A percentile compares a stretch with the other conserved stretches of the same genome.
These are phyloP conservation scores for Addax nasomaculatus DNA, from an alignment of 2,113 vertebrate species.

Conservation along the genomic window DNA sequence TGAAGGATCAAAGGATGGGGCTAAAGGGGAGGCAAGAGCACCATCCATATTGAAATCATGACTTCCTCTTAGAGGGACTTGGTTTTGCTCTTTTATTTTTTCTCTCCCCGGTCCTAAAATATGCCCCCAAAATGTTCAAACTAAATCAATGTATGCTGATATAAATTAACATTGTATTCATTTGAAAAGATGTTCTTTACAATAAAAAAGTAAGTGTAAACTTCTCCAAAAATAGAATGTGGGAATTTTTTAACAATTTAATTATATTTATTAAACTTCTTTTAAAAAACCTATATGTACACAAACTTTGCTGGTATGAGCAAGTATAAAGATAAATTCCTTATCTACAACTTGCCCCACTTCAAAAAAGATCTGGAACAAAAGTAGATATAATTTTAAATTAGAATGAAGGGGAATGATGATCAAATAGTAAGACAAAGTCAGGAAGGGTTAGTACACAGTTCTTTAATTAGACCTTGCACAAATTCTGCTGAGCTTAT, in stretches of 20 bases:
- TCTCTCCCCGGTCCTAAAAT: neutral
- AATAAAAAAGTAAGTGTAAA: neutral
- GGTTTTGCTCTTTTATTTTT: neutral
- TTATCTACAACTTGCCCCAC: neutral
- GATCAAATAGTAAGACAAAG: neutral
- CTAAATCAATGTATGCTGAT: neutral
- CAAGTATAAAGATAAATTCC: neutral
- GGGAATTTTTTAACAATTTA: neutral
- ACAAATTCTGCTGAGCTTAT: neutral
- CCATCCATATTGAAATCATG: neutral
- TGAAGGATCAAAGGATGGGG: neutral
- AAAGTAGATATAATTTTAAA: conserved; percentile 5
- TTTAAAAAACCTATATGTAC: neutral
- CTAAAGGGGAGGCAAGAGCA: neutral
- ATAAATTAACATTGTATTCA: neutral
- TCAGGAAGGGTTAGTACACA: neutral
- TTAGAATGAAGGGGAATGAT: neutral
- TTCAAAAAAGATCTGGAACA: neutral
- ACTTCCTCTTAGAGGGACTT: neutral
- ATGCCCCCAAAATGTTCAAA: neutral
- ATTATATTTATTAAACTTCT: neutral
- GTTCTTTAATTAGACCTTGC: neutral
- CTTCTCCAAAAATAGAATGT: neutral
- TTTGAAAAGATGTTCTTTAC: neutral
- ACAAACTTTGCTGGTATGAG: neutral